A percentile compares a stretch with the other conserved stretches of the same genome.
Evolutionary conservation across 2,797 vertebrate genomes (phyloP).

Genomic region (Epinephelus awoara): DNA sequence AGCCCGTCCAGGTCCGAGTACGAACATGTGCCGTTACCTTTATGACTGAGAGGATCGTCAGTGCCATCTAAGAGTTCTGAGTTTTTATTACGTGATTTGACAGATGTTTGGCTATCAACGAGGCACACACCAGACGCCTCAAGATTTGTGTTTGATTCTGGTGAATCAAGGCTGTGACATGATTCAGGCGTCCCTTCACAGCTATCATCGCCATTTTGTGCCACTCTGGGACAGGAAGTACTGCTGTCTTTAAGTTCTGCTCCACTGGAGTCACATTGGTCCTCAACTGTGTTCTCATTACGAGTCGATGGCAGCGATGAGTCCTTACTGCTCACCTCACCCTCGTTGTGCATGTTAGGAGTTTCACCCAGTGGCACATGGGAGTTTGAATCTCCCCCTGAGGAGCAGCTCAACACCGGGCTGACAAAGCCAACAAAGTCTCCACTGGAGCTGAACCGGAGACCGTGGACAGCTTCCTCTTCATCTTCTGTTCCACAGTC

Average conservation of each 20-base stretch:
- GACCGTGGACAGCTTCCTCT: conserved; percentile 40
- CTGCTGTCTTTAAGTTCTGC: not conserved
- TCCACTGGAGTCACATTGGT: conserved; percentile 2
- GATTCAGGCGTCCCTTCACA: conserved; percentile 24
- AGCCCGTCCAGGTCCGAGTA: conserved; percentile 19
- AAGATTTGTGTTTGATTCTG: conserved; percentile 15
- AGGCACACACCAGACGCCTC: conserved; percentile 8
- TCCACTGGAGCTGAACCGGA: conserved; percentile 70
- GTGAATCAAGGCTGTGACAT: conserved; percentile 10
- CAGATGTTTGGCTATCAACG: conserved; percentile 15
- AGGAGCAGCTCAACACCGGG: conserved; percentile 43
- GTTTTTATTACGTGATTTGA: conserved; percentile 35
- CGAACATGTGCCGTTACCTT: conserved; percentile 24
- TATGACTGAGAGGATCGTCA: conserved; percentile 12
- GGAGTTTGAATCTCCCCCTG: conserved; percentile 21
- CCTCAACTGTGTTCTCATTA: conserved; percentile 5
- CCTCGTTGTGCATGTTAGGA: not conserved
- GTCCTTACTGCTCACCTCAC: conserved; percentile 32
- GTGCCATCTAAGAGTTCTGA: conserved; percentile 25
- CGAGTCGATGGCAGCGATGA: not conserved
- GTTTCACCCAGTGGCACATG: conserved; percentile 16
- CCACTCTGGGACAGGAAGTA: conserved; percentile 4
- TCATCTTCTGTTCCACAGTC: conserved; percentile 14
- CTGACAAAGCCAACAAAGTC: conserved; percentile 74
- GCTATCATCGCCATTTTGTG: conserved; percentile 5